Evolutionary conservation across 2,113 vertebrate genomes (phyloP), one percentile per base, ranked within the genome.

Genomic region (Paralichthys olivaceus): DNA sequence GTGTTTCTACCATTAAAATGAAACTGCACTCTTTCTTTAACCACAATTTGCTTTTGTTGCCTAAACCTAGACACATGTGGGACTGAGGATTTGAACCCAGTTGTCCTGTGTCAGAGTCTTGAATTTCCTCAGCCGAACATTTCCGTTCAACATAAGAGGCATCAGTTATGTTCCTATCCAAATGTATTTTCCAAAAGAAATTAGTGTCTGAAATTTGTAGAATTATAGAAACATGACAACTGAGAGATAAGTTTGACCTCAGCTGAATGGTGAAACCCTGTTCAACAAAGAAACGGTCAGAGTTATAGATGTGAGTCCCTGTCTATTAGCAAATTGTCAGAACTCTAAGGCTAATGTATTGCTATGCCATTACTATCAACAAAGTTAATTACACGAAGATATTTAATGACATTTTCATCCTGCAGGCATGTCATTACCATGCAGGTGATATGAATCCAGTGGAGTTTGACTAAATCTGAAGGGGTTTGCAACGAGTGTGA

Each of bases 371-470:
- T 22, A 63, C 14, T 13, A 32, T 62, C 47, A 43, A 34, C 11
- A 9, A 25, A 69, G 8, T 63, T 61, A 23, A 60, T 64, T 58
- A 77, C 29, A 23, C 64, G 28, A 56, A 71, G 5, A 59, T 23
- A 45, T 49, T 14, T 20, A 17, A 45, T 4, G 43, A 20, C 5
- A 17, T 29, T 49, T 40, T 20, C 5, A 3, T 45, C 43, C 15
- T 45, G 43, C 43, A 45, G 15, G 15, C 12, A 45, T 13, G 43
- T 45, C 43, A 4, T 12, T 45, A 45, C 32, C 32, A 17, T 45
- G 43, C 43, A 43, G 40, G 40, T 49, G 47, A 6, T 49, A 20
- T 20, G 7, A 7, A 49, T 20, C 19, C 20, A 19, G 17, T 49
- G 19, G 19, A 4, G 13, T 1, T 20, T 49, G 17, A 19, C n/a